A percentile compares a stretch with the other conserved stretches of the same genome.
phyloP scores from a whole-genome alignment of 2,888 invertebrate species.

The Apamea crenata region DNA sequence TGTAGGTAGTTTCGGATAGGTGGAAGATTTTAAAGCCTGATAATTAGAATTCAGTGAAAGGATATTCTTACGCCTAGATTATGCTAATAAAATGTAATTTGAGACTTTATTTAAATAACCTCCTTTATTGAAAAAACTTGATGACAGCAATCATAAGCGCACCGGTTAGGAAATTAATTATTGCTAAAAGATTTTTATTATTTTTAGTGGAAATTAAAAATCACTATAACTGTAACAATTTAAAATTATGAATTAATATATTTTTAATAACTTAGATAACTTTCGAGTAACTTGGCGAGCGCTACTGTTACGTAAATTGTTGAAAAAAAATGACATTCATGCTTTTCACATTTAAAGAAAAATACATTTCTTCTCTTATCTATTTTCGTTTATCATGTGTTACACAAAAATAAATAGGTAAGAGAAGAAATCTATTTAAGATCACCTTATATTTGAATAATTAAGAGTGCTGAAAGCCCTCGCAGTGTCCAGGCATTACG shows the following conservation, averaged over 20 bases:
- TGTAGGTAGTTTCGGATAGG: not conserved
- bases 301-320: not conserved
- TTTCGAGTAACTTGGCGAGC: conserved; percentile 28
- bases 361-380: not conserved
- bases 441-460: not conserved
- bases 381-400: not conserved
- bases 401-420: not conserved
- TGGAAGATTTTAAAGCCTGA: conserved; percentile 12
- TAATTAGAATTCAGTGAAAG: conserved; percentile 38
- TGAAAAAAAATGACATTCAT: not conserved
- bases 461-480: conserved; percentile 9
- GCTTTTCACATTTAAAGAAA: too few relatives aligned
- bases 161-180: conserved; percentile 40
- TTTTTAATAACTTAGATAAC: conserved; percentile 8
- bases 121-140: conserved; percentile 33
- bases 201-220: not conserved
- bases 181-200: conserved; percentile 19
- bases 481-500: not conserved
- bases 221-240: not conserved
- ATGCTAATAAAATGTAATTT: conserved; percentile 44
- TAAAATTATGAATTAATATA: not conserved
- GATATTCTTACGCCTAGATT: conserved; percentile 28
- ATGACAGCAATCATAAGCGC: conserved; percentile 27
- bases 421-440: not conserved
- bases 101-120: conserved; percentile 21